Evolutionary conservation across 1,140 invertebrate genomes (phyloP), one percentile per base, ranked within the genome.

Genomic region (Probaryconus sp.): DNA sequence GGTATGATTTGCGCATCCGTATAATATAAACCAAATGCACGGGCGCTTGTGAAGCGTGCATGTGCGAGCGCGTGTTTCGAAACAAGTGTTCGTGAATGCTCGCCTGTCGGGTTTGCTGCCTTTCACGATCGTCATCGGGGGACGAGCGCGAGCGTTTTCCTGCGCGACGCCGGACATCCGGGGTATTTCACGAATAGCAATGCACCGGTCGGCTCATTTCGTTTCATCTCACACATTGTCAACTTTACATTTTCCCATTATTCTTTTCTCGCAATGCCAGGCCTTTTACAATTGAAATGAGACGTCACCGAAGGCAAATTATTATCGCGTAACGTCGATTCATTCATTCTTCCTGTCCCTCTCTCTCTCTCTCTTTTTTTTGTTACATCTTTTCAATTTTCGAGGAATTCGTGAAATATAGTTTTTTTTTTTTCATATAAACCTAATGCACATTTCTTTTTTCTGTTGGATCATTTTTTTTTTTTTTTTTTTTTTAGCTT

Each of bases 161-260:
- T 43, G 31, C 17, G 14, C 30, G 28, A 38, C 17, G 33, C 56
- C 42, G 56, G 56, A 60, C 45, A 60, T 60, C 56, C 56, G 56
- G 40, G 11, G 18, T 37, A 45, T 48, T 38, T 40, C 11, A 50
- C 58, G 58, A 47, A 61, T 61, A 11, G 30, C 18, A 61, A 61
- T 61, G 30, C 45, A 37, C 7, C 20, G 21, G 5, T 13, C 35
- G 4, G 28, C 16, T 38, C 24, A 50, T 61, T 50, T 21, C 35
- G 17, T 40, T 33, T 31, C 45, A 30, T 47, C 35, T 48, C 58
- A 31, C 58, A 61, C 30, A 50, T 40, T 24, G 20, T 3, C 3
- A 30, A n/a, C 28, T 30, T 18, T 40, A 18, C 30, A 37, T 37
- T 47, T 47, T 14, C 30, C 33, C 5, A 43, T 48, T 47, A 30